Evolutionary conservation across 2,113 vertebrate genomes (phyloP).

Genomic region (Hippocampus comes): DNA sequence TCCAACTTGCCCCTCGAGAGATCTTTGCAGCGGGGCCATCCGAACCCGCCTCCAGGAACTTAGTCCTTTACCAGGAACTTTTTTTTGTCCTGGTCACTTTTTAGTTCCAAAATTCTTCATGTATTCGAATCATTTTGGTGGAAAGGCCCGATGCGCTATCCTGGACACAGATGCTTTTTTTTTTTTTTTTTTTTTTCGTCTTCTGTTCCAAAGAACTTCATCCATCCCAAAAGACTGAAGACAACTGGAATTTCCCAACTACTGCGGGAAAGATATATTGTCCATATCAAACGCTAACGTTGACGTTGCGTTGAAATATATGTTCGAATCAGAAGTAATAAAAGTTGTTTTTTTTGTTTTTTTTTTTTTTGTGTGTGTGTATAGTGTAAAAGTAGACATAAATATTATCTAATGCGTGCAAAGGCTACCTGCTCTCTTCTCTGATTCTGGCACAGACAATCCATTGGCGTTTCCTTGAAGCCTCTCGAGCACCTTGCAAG

Average conservation of each 20-base stretch:
- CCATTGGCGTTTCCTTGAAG: background rate
- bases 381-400: constrained; percentile 13
- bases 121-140: background rate
- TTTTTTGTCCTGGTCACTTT: no score
- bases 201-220: background rate
- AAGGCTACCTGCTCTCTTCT: constrained; percentile 10
- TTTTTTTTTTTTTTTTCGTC: background rate
- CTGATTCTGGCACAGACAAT: constrained; percentile 5
- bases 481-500: constrained; percentile 33
- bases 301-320: constrained; percentile 1
- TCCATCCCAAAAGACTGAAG: background rate
- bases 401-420: constrained; percentile 26
- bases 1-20: no score
- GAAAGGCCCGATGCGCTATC: background rate
- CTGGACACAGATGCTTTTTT: background rate
- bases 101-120: no score
- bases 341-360: constrained; percentile 5
- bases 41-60: no score
- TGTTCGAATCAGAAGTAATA: constrained; percentile 13
- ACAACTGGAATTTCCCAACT: background rate
- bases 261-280: background rate
- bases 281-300: constrained; percentile 3
- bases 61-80: no score
- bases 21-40: no score
- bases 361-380: constrained; percentile 9